A percentile compares a stretch with the other conserved stretches of the same genome.
Conservation (phyloP, 1,140 invertebrate genomes). For the Mercenaria mercenaria region DNA sequence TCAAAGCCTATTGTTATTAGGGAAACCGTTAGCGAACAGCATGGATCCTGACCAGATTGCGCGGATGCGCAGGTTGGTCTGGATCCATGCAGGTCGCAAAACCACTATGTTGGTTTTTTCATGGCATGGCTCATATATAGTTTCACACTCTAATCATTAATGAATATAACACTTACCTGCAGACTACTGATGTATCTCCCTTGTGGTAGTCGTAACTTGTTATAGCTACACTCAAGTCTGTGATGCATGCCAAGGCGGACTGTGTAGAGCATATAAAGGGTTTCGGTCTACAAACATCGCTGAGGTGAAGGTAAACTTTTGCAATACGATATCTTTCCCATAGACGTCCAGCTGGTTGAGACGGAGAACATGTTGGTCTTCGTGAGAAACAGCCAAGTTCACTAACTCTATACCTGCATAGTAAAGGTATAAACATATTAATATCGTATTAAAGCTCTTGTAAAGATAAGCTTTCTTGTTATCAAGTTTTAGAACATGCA, state of each 20-base stretch:
- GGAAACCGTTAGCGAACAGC: no score
- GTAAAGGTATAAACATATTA: no score
- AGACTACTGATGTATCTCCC: not conserved
- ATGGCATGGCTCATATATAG: no score
- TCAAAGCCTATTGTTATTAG: no score
- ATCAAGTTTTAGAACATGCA: no score
- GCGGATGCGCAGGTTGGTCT: no score
- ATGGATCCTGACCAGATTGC: no score
- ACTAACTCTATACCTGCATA: not conserved
- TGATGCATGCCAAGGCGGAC: not conserved
- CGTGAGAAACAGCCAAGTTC: not conserved
- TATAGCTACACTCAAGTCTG: not conserved
- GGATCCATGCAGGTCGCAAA: no score
- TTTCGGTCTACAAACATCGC: not conserved
- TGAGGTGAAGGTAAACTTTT: not conserved
- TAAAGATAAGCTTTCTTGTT: no score
- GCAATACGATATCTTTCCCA: not conserved
- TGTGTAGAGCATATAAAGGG: slow-evolving; percentile 6
- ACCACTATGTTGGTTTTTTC: no score
- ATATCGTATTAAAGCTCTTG: no score
- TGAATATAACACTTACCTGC: slow-evolving; percentile 36
- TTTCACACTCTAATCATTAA: not conserved
- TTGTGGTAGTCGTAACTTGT: not conserved
- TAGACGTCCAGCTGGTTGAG: not conserved
- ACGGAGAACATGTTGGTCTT: not conserved